A percentile compares a stretch with the other conserved stretches of the same genome.
Conservation (phyloP, 2,113 vertebrate genomes). For the Sula dactylatra region DNA sequence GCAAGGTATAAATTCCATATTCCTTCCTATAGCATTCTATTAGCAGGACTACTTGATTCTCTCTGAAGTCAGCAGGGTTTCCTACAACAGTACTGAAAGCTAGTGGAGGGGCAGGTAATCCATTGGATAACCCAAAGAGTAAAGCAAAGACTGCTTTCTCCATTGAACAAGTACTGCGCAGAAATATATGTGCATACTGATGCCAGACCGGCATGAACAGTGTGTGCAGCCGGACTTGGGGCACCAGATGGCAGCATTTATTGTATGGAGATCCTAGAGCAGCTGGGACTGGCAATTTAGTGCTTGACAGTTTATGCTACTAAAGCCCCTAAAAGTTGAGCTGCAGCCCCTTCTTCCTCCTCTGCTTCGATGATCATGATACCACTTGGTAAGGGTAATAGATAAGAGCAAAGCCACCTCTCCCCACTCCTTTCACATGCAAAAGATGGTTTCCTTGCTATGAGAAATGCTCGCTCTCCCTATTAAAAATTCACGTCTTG, state of each 20-base stretch:
- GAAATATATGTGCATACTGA: accelerated
- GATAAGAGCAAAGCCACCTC: not conserved
- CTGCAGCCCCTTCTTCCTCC: not conserved
- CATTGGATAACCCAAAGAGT: accelerated
- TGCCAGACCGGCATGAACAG: accelerated
- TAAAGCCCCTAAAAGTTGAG: not conserved
- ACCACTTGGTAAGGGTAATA: not conserved
- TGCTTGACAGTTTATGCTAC: accelerated
- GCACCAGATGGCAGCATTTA: conserved; percentile 66
- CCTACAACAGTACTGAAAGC: not conserved
- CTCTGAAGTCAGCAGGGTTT: not conserved
- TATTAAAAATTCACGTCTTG: not conserved
- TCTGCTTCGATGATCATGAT: accelerated
- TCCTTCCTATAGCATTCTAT: not conserved
- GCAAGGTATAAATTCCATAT: not conserved
- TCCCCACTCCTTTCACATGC: not conserved
- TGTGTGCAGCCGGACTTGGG: not conserved
- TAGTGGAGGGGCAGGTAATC: not conserved
- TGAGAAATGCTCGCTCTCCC: not conserved
- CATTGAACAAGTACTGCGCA: accelerated
- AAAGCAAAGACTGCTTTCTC: not conserved
- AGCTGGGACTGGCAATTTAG: accelerated
- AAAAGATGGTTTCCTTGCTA: not conserved
- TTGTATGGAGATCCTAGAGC: not conserved
- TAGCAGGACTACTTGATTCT: not conserved